A percentile compares a stretch with the other conserved stretches of the same genome.
phyloP scores from a whole-genome alignment of 2,113 vertebrate species.

The Lanius collurio region DNA sequence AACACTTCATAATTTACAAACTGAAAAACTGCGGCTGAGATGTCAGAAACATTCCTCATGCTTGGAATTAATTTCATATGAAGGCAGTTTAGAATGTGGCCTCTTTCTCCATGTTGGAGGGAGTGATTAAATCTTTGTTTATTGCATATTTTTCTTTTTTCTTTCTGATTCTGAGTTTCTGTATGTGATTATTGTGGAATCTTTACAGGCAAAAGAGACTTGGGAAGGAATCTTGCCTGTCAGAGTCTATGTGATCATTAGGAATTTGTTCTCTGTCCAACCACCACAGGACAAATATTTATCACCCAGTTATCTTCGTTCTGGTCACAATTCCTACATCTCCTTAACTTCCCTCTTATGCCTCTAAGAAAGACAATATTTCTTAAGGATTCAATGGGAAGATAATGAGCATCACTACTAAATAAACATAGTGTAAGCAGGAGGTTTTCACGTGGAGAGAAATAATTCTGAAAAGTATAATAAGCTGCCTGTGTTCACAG shows the following conservation, averaged over 20 bases:
- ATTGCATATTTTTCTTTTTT: background rate
- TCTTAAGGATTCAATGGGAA: background rate
- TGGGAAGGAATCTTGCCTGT: background rate
- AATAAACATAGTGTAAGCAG: background rate
- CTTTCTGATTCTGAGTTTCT: background rate
- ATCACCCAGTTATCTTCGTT: background rate
- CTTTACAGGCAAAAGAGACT: background rate
- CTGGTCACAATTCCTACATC: background rate
- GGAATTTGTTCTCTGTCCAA: background rate
- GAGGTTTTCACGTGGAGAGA: background rate
- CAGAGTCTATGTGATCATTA: background rate
- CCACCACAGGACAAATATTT: background rate
- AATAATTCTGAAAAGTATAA: background rate
- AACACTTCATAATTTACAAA: constrained; percentile 10
- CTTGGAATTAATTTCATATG: constrained; percentile 9
- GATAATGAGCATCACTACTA: background rate
- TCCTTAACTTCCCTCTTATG: background rate
- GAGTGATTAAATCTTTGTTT: background rate
- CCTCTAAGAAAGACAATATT: background rate
- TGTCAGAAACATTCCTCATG: constrained; percentile 3
- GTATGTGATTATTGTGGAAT: background rate
- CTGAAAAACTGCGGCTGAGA: background rate
- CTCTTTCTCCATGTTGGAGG: background rate
- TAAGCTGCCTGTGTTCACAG: background rate
- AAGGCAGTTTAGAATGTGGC: background rate